Percentiles rank a stretch among this genome's conserved stretches.
These are phyloP conservation scores for Oncorhynchus mykiss DNA, from an alignment of 2,113 vertebrate species.

Conservation along the genomic window DNA sequence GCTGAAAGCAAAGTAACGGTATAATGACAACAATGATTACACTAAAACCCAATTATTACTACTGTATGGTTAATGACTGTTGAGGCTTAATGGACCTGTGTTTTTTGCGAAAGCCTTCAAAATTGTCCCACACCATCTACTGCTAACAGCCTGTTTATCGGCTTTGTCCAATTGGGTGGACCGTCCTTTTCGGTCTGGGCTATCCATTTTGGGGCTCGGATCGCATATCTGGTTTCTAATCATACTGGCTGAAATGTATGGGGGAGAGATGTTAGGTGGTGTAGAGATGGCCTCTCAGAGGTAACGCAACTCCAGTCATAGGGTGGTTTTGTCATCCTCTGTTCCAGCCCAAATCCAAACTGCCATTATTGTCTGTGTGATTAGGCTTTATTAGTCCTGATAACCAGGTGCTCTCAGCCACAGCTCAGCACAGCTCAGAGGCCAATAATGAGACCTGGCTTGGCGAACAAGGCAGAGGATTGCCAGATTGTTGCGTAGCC, in stretches of 20 bases:
- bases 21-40: slow-evolving; percentile 45
- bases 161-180: slow-evolving; percentile 8
- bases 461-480: not conserved
- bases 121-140: slow-evolving; percentile 40
- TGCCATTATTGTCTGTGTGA: slow-evolving; percentile 39
- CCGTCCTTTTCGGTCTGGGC: not conserved
- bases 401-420: slow-evolving; percentile 44
- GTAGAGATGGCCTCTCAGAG: not conserved
- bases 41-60: slow-evolving; percentile 59
- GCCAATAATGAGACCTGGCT: slow-evolving; percentile 43
- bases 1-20: slow-evolving; percentile 37
- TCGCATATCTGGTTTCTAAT: not conserved
- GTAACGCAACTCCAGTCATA: not conserved
- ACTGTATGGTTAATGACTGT: slow-evolving; percentile 48
- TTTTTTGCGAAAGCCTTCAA: slow-evolving; percentile 39
- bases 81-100: slow-evolving; percentile 49
- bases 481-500: not conserved
- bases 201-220: slow-evolving; percentile 4
- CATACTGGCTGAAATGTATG: not conserved
- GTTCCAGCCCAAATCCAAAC: slow-evolving; percentile 19
- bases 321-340: slow-evolving; percentile 2
- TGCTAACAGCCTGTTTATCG: slow-evolving; percentile 50
- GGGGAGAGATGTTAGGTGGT: not conserved
- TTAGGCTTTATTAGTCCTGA: slow-evolving; percentile 54
- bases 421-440: slow-evolving; percentile 38